Percentiles rank a stretch among this genome's conserved stretches.
phyloP scores from a whole-genome alignment of 2,888 invertebrate species.

The Lampropteryx suffumata region DNA sequence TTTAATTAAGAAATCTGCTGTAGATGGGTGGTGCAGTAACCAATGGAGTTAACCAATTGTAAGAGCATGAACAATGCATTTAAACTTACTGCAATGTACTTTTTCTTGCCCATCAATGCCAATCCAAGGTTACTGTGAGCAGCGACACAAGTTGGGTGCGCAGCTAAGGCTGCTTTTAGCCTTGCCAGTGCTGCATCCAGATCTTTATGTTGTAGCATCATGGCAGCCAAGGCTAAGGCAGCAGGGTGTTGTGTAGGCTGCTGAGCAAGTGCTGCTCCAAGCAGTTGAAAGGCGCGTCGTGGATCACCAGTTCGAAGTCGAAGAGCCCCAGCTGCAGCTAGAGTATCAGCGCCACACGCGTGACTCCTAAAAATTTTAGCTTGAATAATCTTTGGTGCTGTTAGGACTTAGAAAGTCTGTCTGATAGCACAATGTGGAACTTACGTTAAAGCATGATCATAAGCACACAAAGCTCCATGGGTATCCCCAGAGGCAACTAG shows the following conservation, averaged over 20 bases:
- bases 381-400: too few species aligned
- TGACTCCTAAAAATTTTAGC: conserved; percentile 42
- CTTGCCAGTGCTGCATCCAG: conserved; percentile 72
- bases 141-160: conserved; percentile 71
- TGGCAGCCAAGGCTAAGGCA: conserved; percentile 77
- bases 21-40: too few species aligned
- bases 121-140: conserved; percentile 70
- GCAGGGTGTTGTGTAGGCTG: conserved; percentile 74
- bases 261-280: conserved; percentile 78
- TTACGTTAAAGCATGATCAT: conserved; percentile 88
- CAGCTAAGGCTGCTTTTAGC: conserved; percentile 73
- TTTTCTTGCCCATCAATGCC: conserved; percentile 70
- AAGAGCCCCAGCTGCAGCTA: conserved; percentile 77
- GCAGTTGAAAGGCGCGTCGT: conserved; percentile 77
- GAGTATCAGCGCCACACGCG: conserved; percentile 76
- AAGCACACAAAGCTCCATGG: conserved; percentile 87
- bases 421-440: conserved; percentile 46
- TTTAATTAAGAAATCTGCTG: too few species aligned
- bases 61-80: too few species aligned
- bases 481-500: conserved; percentile 85
- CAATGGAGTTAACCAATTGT: too few species aligned
- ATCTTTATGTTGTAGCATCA: conserved; percentile 78
- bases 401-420: too few species aligned
- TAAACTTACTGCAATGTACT: conserved; percentile 66
- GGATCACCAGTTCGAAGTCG: conserved; percentile 75